phyloP scores from a whole-genome alignment of 1,140 invertebrate species.

The Pogonus chalceus region DNA sequence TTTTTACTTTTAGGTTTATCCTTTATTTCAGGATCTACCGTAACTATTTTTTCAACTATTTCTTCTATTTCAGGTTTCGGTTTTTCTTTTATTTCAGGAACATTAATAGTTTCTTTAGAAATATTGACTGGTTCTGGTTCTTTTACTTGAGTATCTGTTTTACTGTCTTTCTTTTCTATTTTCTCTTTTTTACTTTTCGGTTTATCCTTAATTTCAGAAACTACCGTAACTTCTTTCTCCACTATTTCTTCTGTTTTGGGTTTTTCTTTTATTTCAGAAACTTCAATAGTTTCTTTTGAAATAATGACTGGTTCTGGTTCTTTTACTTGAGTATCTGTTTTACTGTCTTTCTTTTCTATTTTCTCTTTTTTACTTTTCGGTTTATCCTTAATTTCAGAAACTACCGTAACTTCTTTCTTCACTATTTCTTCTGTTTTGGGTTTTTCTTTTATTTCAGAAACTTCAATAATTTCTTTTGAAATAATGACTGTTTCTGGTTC shows the following conservation, averaged over 20 bases:
- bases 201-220: neutral
- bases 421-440: neutral
- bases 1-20: neutral
- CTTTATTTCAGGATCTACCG: neutral
- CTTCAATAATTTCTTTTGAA: too few relatives aligned
- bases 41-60: neutral
- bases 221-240: neutral
- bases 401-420: neutral
- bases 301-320: too few relatives aligned
- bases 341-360: too few relatives aligned
- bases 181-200: neutral
- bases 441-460: conserved; percentile 4
- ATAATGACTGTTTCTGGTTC: too few relatives aligned
- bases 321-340: too few relatives aligned
- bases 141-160: neutral
- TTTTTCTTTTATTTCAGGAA: neutral
- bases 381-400: too few relatives aligned
- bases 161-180: neutral
- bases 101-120: neutral
- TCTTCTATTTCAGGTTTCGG: neutral
- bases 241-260: neutral
- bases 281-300: too few relatives aligned
- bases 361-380: too few relatives aligned
- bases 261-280: conserved; percentile 4
- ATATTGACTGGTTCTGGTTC: too few relatives aligned